Conservation (phyloP, 2,888 invertebrate species). For the Steinernema hermaphroditum region DNA sequence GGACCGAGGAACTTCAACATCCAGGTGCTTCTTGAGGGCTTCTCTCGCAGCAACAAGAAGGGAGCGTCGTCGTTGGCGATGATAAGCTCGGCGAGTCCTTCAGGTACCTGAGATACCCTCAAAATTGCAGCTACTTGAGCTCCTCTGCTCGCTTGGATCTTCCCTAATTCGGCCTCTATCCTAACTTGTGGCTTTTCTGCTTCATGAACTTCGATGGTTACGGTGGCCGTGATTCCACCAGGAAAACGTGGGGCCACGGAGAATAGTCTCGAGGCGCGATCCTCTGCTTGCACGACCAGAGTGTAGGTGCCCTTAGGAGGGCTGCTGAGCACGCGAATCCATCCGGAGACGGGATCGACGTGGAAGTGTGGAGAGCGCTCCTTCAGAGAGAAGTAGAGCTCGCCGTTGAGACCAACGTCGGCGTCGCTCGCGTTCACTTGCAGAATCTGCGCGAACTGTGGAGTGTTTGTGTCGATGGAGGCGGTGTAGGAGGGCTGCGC, state of each 20-base stretch:
- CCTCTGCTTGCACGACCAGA: conserved; percentile 10
- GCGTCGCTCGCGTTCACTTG: conserved; percentile 84
- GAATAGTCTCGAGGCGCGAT: conserved; percentile 27
- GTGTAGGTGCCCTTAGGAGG: conserved; percentile 26
- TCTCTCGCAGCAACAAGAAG: not conserved
- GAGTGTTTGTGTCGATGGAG: conserved; percentile 70
- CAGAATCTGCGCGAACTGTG: conserved; percentile 53
- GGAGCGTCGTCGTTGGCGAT: conserved; percentile 8
- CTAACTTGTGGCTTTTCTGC: not conserved
- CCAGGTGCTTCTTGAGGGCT: conserved; percentile 14
- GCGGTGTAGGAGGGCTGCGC: conserved; percentile 31
- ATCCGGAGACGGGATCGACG: conserved; percentile 81
- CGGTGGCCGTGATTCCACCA: conserved; percentile 29
- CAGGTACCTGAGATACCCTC: not conserved
- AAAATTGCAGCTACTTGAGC: conserved; percentile 1
- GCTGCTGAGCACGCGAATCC: conserved; percentile 70
- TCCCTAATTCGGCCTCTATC: conserved; percentile 1
- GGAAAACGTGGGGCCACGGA: conserved; percentile 38
- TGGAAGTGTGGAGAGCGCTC: conserved; percentile 76
- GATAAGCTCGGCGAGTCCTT: not conserved
- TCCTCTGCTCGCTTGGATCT: not conserved
- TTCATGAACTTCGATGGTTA: conserved; percentile 17
- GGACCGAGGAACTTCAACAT: not conserved
- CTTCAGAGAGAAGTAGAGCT: conserved; percentile 88
- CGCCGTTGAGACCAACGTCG: conserved; percentile 90